Evolutionary conservation across 2,797 vertebrate species (phyloP).

Genomic region (Lithobates sylvaticus): DNA sequence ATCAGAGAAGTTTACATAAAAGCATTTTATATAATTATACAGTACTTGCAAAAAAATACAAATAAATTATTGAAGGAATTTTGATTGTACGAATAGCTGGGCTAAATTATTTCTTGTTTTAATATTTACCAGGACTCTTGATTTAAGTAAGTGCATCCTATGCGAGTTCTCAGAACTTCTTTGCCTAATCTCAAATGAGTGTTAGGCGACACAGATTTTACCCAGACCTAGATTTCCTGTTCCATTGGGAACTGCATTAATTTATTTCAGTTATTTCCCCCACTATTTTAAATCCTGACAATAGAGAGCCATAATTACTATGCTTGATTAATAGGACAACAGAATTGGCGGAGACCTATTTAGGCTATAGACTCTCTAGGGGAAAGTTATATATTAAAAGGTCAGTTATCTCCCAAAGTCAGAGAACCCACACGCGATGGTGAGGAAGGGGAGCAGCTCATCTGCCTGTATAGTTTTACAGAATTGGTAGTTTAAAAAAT

Average conservation of each 20-base stretch:
- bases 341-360: conserved; percentile 1
- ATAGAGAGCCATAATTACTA: conserved; percentile 26
- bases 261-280: conserved; percentile 17
- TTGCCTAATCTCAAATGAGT: not conserved
- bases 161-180: not conserved
- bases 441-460: not conserved
- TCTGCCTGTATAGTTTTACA: not conserved
- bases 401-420: not conserved
- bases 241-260: conserved; percentile 24
- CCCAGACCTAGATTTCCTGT: conserved; percentile 7
- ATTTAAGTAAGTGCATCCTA: too few relatives aligned
- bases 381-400: conserved; percentile 31
- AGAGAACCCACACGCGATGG: not conserved
- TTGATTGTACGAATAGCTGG: too few relatives aligned
- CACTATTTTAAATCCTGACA: conserved; percentile 31
- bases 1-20: too few relatives aligned
- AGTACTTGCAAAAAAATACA: too few relatives aligned
- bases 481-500: not conserved
- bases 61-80: too few relatives aligned
- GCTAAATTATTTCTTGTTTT: too few relatives aligned
- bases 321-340: conserved; percentile 12
- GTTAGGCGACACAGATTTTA: conserved; percentile 17
- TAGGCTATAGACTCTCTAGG: conserved; percentile 35
- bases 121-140: too few relatives aligned
- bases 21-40: too few relatives aligned